phyloP scores from a whole-genome alignment of 2,888 invertebrate genomes.

The Chesias legatella region DNA sequence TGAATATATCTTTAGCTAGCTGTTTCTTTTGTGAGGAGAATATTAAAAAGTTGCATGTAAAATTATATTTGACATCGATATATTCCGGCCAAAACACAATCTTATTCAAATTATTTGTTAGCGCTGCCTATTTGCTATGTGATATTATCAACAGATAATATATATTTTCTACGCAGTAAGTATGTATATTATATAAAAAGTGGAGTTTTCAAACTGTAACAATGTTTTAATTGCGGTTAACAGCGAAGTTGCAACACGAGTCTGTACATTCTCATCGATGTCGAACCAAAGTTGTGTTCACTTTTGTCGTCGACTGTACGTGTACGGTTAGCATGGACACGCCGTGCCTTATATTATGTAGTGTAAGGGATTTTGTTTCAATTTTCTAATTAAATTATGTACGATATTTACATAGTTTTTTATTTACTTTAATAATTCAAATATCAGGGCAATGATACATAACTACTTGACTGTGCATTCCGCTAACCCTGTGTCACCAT shows the following conservation, averaged over 20 bases:
- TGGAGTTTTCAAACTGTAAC: constrained; percentile 32
- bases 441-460: no score
- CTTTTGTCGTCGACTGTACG: constrained; percentile 20
- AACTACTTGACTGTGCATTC: no score
- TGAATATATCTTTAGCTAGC: no score
- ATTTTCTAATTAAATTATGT: constrained; percentile 77
- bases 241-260: constrained; percentile 9
- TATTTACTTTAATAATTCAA: background rate
- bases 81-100: constrained; percentile 46
- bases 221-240: constrained; percentile 16
- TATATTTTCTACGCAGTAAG: constrained; percentile 47
- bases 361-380: constrained; percentile 76
- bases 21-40: no score
- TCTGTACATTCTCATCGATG: constrained; percentile 12
- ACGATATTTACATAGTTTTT: constrained; percentile 52
- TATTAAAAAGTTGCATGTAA: constrained; percentile 3
- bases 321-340: constrained; percentile 55
- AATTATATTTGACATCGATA: constrained; percentile 35
- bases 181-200: constrained; percentile 44
- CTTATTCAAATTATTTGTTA: constrained; percentile 20
- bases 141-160: constrained; percentile 27
- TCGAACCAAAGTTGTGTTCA: constrained; percentile 15
- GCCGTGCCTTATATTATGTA: constrained; percentile 78
- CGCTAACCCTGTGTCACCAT: no score
- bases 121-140: constrained; percentile 5